These are phyloP conservation scores for Ypsolopha scabrella DNA, from an alignment of 2,888 invertebrate genomes.

Conservation along the genomic window DNA sequence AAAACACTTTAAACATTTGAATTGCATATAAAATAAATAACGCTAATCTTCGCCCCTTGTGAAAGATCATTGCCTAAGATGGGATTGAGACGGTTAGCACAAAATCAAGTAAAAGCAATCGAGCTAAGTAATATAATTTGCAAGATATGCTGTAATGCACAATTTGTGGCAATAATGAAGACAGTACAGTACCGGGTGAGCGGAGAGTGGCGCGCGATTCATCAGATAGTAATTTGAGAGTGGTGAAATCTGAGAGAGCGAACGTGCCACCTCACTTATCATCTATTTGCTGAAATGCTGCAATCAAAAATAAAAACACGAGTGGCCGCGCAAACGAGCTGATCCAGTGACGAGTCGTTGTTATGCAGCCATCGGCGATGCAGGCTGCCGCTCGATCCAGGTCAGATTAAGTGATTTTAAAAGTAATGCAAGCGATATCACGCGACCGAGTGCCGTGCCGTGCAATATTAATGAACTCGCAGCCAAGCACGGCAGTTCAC, in stretches of 20 bases:
- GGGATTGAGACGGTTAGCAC: too few species aligned
- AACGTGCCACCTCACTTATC: slow-evolving; percentile 63
- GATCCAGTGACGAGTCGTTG: slow-evolving; percentile 13
- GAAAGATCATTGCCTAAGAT: too few species aligned
- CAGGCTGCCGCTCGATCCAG: slow-evolving; percentile 55
- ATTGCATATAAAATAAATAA: too few species aligned
- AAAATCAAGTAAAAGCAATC: too few species aligned
- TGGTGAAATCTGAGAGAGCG: slow-evolving; percentile 53
- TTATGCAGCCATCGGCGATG: slow-evolving; percentile 62
- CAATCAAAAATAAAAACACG: slow-evolving; percentile 3
- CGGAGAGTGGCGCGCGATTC: slow-evolving; percentile 34
- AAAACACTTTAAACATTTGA: too few species aligned
- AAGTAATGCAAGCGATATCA: slow-evolving; percentile 60
- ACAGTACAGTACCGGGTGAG: slow-evolving; percentile 5
- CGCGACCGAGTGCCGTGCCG: slow-evolving; percentile 37
- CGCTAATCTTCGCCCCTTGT: too few species aligned
- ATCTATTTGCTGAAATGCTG: slow-evolving; percentile 41
- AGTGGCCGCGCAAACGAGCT: slow-evolving; percentile 7
- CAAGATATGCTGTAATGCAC: not conserved
- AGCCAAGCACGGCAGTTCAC: slow-evolving; percentile 25
- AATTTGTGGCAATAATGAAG: not conserved
- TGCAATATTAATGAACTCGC: slow-evolving; percentile 47
- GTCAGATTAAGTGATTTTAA: slow-evolving; percentile 66
- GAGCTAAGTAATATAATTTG: not conserved
- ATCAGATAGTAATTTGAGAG: slow-evolving; percentile 17